Percentiles rank a stretch among this genome's conserved stretches.
Conservation (phyloP, 2,888 invertebrate genomes). For the Nemoura dubitans region DNA sequence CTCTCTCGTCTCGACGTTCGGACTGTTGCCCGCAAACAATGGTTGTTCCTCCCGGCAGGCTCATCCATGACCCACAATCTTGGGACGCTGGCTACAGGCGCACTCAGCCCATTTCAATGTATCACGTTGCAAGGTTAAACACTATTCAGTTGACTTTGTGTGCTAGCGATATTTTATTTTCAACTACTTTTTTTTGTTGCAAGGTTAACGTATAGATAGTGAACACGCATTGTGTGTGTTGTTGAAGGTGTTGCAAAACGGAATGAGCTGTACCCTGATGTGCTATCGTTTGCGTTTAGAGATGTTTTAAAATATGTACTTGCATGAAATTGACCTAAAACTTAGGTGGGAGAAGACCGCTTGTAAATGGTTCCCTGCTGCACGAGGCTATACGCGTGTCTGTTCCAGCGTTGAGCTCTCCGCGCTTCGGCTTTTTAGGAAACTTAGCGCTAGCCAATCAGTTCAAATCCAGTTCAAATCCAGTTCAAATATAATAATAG, state of each 20-base stretch:
- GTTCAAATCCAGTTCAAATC: no score
- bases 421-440: background rate
- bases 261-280: background rate
- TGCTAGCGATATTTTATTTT: background rate
- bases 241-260: background rate
- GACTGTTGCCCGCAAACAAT: background rate
- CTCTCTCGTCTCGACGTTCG: background rate
- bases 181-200: background rate
- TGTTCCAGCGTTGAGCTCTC: conserved; percentile 22
- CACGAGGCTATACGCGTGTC: background rate
- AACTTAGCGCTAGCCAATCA: no score
- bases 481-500: no score
- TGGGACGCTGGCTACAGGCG: background rate
- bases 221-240: background rate
- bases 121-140: background rate
- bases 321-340: background rate
- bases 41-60: background rate
- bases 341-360: background rate
- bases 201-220: background rate
- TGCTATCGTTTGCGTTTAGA: background rate
- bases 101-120: background rate
- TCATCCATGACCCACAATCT: background rate
- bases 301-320: background rate
- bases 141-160: background rate
- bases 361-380: background rate